A percentile compares a stretch with the other conserved stretches of the same genome.
phyloP scores from a whole-genome alignment of 2,113 vertebrate genomes.

The Formicarius rufipectus region DNA sequence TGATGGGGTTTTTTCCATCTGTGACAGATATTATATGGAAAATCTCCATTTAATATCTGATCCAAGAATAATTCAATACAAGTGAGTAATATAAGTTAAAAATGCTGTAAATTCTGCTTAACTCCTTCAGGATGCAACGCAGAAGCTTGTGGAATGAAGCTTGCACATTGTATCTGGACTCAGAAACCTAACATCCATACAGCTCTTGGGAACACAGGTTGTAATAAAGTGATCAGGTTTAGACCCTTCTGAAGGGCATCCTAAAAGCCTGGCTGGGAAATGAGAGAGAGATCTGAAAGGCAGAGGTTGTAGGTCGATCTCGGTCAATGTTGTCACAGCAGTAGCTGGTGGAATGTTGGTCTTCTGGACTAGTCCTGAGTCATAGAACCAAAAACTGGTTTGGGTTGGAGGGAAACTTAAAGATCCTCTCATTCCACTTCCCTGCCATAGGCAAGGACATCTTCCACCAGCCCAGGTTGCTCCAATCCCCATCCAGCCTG shows the following conservation, averaged over 20 bases:
- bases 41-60: constrained; percentile 43
- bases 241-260: neutral
- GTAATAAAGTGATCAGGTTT: neutral
- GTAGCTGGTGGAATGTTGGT: neutral
- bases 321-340: neutral
- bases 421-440: neutral
- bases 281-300: neutral
- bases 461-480: neutral
- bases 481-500: neutral
- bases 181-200: neutral
- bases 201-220: neutral
- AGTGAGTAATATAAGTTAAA: constrained; percentile 42
- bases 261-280: neutral
- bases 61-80: constrained; percentile 60
- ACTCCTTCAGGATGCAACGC: constrained; percentile 4
- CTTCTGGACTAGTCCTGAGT: neutral
- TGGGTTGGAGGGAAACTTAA: neutral
- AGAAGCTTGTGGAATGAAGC: neutral
- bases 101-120: constrained; percentile 17
- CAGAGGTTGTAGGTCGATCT: neutral
- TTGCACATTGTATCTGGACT: neutral
- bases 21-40: constrained; percentile 49
- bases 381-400: neutral
- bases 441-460: neutral
- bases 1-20: constrained; percentile 19